A percentile compares a stretch with the other conserved stretches of the same genome.
These are phyloP conservation scores for Ischnus inquisitorius DNA, from an alignment of 2,888 invertebrate species.

Conservation along the genomic window DNA sequence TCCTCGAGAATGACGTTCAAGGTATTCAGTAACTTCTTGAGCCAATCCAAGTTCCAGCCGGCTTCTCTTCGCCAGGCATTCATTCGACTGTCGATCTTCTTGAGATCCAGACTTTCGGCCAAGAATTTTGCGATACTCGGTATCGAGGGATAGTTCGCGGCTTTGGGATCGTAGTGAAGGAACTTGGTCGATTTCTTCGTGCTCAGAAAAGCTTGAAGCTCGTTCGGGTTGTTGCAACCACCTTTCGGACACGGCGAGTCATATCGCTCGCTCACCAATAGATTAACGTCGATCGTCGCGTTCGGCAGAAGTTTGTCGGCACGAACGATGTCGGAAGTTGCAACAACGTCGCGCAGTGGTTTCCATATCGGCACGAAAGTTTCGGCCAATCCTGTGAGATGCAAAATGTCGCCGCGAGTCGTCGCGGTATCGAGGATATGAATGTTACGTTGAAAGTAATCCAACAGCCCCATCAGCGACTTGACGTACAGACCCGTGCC, in stretches of 20 bases:
- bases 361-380: slow-evolving; percentile 80
- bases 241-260: slow-evolving; percentile 71
- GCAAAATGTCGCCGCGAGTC: slow-evolving; percentile 73
- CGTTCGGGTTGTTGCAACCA: slow-evolving; percentile 72
- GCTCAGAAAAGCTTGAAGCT: slow-evolving; percentile 74
- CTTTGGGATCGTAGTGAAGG: slow-evolving; percentile 77
- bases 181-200: slow-evolving; percentile 77
- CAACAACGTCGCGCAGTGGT: slow-evolving; percentile 75
- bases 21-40: slow-evolving; percentile 85
- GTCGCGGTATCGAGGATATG: slow-evolving; percentile 75
- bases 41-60: slow-evolving; percentile 86
- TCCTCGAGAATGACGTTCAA: slow-evolving; percentile 84
- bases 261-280: slow-evolving; percentile 72
- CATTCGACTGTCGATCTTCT: slow-evolving; percentile 74
- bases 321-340: slow-evolving; percentile 66
- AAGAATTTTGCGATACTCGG: slow-evolving; percentile 76
- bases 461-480: slow-evolving; percentile 74
- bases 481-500: slow-evolving; percentile 78
- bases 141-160: slow-evolving; percentile 74
- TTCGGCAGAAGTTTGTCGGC: slow-evolving; percentile 76
- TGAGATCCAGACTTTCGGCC: slow-evolving; percentile 75
- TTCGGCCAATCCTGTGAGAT: slow-evolving; percentile 76
- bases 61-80: slow-evolving; percentile 84
- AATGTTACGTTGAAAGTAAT: slow-evolving; percentile 75
- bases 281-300: slow-evolving; percentile 80